Evolutionary conservation across 2,113 vertebrate genomes (phyloP).

Genomic region (Tympanuchus pallidicinctus): DNA sequence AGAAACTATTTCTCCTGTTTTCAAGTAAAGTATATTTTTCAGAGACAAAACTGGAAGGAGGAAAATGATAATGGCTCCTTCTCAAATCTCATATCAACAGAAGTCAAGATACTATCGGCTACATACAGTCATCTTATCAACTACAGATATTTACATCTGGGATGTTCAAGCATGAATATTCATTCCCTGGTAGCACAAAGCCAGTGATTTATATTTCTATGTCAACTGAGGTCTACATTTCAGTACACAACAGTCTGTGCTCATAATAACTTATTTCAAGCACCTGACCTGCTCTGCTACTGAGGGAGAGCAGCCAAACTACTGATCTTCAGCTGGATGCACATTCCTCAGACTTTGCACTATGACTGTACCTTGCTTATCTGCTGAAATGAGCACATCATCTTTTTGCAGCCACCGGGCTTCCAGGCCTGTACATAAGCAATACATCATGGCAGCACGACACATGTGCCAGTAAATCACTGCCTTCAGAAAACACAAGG

Average conservation of each 20-base stretch:
- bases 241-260: not conserved
- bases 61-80: not conserved
- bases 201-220: not conserved
- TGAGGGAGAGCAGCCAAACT: not conserved
- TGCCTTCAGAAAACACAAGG: not conserved
- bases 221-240: constrained; percentile 21
- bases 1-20: not conserved
- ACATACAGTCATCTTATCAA: not conserved
- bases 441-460: not conserved
- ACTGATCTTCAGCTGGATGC: not conserved
- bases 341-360: not conserved
- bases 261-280: not conserved
- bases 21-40: not conserved
- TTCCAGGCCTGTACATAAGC: not conserved
- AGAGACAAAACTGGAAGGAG: not conserved
- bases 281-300: not conserved
- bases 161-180: not conserved
- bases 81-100: not conserved
- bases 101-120: not conserved
- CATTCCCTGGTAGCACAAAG: not conserved
- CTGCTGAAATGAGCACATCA: not conserved
- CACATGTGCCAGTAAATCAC: accelerated
- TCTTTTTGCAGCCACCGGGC: not conserved
- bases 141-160: not conserved
- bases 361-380: not conserved